Evolutionary conservation across 2,888 invertebrate species (phyloP), one percentile per base, ranked within the genome.

Genomic region (Morpho helenor): DNA sequence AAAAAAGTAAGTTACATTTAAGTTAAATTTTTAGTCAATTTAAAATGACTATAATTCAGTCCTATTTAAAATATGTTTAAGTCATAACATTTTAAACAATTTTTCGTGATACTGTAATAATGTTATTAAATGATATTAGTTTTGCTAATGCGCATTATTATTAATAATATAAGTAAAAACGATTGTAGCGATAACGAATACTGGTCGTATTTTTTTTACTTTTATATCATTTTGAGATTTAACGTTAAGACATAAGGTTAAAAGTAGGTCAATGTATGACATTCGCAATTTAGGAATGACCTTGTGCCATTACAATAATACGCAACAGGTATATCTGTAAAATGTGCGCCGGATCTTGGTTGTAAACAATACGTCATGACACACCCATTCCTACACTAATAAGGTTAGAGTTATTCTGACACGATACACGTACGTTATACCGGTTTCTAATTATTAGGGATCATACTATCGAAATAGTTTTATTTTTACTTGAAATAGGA

Each of bases 351-450:
- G 46, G 44, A 71, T 68, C 65, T 47, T 49, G 22, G 66, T 79
- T 75, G 79, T 79, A 80, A 79, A 80, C 71, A 80, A 69, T 70
- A 80, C 87, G 87, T 87, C 87, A 87, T 63, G 87, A 88, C 89
- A 89, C 89, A 89, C 89, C 89, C 89, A 86, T 85, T 79, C 68
- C 68, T 84, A 75, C 78, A 79, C 85, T 75, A 85, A 87, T 87
- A 86, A 80, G 82, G 80, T n/a, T 48, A 7, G 47, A 48, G 42
- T 10, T 48, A 48, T 54, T 54, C 31, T 53, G 39, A 46, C 10
- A 41, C 42, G 23, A 23, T 48, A 10, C 8, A 43, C 7, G 9
- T 2, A 43, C 9, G 8, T 8, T 8, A 9, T 7, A 43, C 8
- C 42, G 8, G 9, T 43, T 9, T 8, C 3, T 2, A 9, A 9